Base-by-base conservation (phyloP, 2,797 vertebrate genomes). In the Acestrorhynchus altus region DNA sequence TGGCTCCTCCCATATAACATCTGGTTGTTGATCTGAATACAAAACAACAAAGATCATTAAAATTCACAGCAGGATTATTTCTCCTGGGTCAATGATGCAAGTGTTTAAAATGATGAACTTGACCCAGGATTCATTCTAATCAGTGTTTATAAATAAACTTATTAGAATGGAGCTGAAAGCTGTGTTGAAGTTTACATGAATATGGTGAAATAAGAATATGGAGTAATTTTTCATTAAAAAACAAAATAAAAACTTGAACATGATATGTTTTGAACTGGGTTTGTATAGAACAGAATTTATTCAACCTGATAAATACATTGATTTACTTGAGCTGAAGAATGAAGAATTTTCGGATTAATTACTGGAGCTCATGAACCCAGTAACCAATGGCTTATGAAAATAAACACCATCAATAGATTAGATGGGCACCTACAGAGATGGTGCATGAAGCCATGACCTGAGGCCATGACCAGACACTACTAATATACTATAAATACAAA, bases 1-100 rank as follows among this genome's bases (percentile, higher is more conserved):
- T 99, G 98, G 84, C 98, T 99, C 90, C 97, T 95, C 82, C 98
- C 97, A 81, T 96, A 97, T 54, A 99, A 77, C 54, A 98, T 89
- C 90, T 97, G 96, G 88, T 94, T 96, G 88, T 99, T 98, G 85
- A 99, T 96, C 97, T 93, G 86, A 57, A 16, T 16, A 8, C 67
- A 12, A 71, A 26, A 79, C 8, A 13, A 57, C 26, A 67, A 72
- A 12, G 4, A 47, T 11, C 3, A 40, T 76, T 51, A 60, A 22
- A 1, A 69, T 31, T 61, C 11, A 39, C 13, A 20, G 16, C 1
- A 35, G 22, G 46, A 20, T 1, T 0, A 5, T 42, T 8, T 51
- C 66, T n/a, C 8, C 39, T 35, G 42, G 42, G 66, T 49, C 16
- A 16, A 68, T 42, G 18, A 28, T 12, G 9, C n/a, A 49, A 68